These are phyloP conservation scores for Halyomorpha halys DNA, from an alignment of 1,140 invertebrate genomes.

Conservation along the genomic window DNA sequence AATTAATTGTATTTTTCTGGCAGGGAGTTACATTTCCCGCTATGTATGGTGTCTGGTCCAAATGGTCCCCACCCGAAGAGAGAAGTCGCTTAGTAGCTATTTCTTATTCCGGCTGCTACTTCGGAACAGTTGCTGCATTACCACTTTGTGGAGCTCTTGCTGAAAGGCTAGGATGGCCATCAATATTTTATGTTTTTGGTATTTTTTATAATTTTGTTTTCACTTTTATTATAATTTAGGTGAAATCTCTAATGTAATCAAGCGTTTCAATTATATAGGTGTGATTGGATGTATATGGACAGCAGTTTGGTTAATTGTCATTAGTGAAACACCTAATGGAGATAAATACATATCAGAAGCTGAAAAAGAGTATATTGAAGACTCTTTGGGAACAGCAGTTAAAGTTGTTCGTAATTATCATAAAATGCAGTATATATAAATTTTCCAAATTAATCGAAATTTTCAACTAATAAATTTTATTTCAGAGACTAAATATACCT, in stretches of 20 bases:
- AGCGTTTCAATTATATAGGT: slow-evolving; percentile 56
- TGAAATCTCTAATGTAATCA: neutral
- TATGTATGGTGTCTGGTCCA: slow-evolving; percentile 68
- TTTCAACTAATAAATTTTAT: neutral
- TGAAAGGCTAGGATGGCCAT: slow-evolving; percentile 58
- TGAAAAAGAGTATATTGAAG: slow-evolving; percentile 69
- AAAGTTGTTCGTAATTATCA: slow-evolving; percentile 2
- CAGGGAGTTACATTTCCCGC: slow-evolving; percentile 68
- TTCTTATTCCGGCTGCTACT: slow-evolving; percentile 47
- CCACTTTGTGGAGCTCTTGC: slow-evolving; percentile 40
- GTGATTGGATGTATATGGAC: slow-evolving; percentile 59
- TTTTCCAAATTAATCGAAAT: too few species aligned
- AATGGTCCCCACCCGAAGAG: slow-evolving; percentile 69
- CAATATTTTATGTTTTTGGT: slow-evolving; percentile 82
- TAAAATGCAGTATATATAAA: too few species aligned
- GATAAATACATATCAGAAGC: slow-evolving; percentile 61
- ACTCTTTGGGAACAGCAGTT: slow-evolving; percentile 33
- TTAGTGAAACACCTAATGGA: slow-evolving; percentile 62
- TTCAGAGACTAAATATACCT: slow-evolving; percentile 39
- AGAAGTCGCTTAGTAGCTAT: slow-evolving; percentile 69
- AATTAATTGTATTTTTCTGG: slow-evolving; percentile 28
- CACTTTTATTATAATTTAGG: neutral
- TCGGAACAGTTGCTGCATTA: slow-evolving; percentile 41
- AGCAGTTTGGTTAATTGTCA: slow-evolving; percentile 53
- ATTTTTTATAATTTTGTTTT: slow-evolving; percentile 32